Evolutionary conservation across 2,113 vertebrate genomes (phyloP).

Genomic region (Rhinogobius similis): DNA sequence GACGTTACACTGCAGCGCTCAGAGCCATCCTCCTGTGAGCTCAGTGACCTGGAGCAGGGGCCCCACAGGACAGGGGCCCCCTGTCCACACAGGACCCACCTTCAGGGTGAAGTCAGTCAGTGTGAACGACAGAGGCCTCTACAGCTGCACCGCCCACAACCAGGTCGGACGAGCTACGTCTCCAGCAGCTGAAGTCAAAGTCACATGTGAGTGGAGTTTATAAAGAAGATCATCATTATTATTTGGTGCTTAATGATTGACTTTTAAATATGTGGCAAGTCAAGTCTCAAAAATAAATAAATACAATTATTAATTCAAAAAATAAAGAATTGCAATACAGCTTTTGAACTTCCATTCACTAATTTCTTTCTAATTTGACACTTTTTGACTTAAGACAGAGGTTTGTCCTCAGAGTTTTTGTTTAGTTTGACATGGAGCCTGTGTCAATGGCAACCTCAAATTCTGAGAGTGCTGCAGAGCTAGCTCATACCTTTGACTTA

Average conservation of each 20-base stretch:
- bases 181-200: constrained; percentile 17
- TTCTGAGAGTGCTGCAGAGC: too few relatives aligned
- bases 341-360: too few relatives aligned
- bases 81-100: fast-evolving
- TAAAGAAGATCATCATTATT: neutral
- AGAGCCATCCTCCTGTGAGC: constrained; percentile 23
- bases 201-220: constrained; percentile 61
- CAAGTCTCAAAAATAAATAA: too few relatives aligned
- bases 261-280: neutral
- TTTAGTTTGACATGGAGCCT: too few relatives aligned
- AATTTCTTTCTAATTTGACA: neutral
- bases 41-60: constrained; percentile 51
- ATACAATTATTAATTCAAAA: too few relatives aligned
- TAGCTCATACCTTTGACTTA: too few relatives aligned
- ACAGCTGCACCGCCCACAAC: constrained; percentile 55
- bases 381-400: too few relatives aligned
- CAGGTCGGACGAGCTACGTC: constrained; percentile 38
- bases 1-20: constrained; percentile 43
- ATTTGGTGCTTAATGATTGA: too few relatives aligned
- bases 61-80: neutral
- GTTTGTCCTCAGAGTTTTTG: too few relatives aligned
- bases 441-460: too few relatives aligned
- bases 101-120: constrained; percentile 6
- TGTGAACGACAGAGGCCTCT: constrained; percentile 46
- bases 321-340: too few relatives aligned